Evolutionary conservation across 2,888 invertebrate genomes (phyloP).

Genomic region (Luperina testacea): DNA sequence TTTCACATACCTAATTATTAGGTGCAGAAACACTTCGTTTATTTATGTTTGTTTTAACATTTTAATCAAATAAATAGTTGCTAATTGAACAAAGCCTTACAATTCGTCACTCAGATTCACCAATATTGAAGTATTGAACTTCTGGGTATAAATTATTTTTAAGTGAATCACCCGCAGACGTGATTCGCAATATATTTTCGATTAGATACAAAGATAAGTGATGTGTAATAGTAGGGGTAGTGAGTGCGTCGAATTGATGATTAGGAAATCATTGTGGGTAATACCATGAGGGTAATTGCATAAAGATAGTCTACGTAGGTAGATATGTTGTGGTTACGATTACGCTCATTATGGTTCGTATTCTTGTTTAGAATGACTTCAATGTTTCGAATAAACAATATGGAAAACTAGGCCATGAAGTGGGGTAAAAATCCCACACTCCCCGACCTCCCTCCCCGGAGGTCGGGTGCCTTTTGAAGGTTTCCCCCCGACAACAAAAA

Average conservation of each 20-base stretch:
- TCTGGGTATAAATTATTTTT: slow-evolving; percentile 18
- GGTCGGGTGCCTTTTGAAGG: too few relatives aligned
- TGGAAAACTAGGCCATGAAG: not conserved
- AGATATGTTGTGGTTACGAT: slow-evolving; percentile 12
- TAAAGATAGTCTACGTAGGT: too few relatives aligned
- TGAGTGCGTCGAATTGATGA: slow-evolving; percentile 41
- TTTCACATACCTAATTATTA: slow-evolving; percentile 37
- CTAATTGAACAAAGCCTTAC: slow-evolving; percentile 3
- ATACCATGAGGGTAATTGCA: not conserved
- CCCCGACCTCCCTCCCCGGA: too few relatives aligned
- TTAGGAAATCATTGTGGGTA: slow-evolving; percentile 44
- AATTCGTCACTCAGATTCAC: slow-evolving; percentile 12
- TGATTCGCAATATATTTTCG: slow-evolving; percentile 26
- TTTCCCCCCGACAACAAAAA: too few relatives aligned
- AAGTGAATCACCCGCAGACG: slow-evolving; percentile 38
- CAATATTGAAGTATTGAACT: not conserved
- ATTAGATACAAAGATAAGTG: slow-evolving; percentile 24
- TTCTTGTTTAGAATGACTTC: not conserved
- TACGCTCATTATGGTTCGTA: not conserved
- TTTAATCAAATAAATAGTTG: slow-evolving; percentile 3
- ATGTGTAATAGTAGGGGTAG: slow-evolving; percentile 24
- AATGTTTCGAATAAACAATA: not conserved
- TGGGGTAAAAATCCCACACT: too few relatives aligned
- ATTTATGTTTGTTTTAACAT: slow-evolving; percentile 33
- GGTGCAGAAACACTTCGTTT: not conserved